These are phyloP conservation scores for Chaetodon trifascialis DNA, from an alignment of 2,113 vertebrate species.

Conservation along the genomic window DNA sequence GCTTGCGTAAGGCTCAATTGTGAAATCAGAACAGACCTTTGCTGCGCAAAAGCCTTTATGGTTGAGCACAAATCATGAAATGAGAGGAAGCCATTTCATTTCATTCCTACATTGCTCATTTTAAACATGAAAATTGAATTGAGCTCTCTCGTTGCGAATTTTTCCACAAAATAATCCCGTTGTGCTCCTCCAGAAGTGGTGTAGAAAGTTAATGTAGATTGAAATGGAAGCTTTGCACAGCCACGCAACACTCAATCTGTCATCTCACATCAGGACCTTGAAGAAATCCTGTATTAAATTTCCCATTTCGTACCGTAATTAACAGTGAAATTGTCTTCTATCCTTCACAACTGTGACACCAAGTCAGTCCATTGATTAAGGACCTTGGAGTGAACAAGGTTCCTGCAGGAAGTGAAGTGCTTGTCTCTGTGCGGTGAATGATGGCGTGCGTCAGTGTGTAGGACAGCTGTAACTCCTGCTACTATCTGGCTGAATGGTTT, in stretches of 20 bases:
- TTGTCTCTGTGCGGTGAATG: constrained; percentile 21
- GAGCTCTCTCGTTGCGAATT: constrained; percentile 35
- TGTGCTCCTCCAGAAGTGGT: constrained; percentile 13
- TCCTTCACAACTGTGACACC: not conserved
- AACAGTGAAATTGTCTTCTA: constrained; percentile 31
- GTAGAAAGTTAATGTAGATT: constrained; percentile 19
- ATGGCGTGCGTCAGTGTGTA: constrained; percentile 1
- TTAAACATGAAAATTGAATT: constrained; percentile 55
- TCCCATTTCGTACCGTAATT: constrained; percentile 25
- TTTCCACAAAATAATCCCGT: constrained; percentile 17
- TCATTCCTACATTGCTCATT: constrained; percentile 28
- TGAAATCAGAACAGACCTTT: constrained; percentile 9
- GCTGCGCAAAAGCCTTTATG: constrained; percentile 5
- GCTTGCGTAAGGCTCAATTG: constrained; percentile 7
- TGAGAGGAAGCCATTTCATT: constrained; percentile 22
- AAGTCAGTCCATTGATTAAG: constrained; percentile 13
- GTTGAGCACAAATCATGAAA: constrained; percentile 38
- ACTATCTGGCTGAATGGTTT: constrained; percentile 24
- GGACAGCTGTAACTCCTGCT: constrained; percentile 43
- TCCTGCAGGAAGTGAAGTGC: constrained; percentile 9
- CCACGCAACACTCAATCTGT: not conserved
- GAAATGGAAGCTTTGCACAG: not conserved
- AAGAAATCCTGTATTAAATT: constrained; percentile 35
- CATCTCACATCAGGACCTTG: not conserved
- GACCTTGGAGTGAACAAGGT: constrained; percentile 1